Evolutionary conservation across 2,113 vertebrate genomes (phyloP).

Genomic region (Calcarius ornatus): DNA sequence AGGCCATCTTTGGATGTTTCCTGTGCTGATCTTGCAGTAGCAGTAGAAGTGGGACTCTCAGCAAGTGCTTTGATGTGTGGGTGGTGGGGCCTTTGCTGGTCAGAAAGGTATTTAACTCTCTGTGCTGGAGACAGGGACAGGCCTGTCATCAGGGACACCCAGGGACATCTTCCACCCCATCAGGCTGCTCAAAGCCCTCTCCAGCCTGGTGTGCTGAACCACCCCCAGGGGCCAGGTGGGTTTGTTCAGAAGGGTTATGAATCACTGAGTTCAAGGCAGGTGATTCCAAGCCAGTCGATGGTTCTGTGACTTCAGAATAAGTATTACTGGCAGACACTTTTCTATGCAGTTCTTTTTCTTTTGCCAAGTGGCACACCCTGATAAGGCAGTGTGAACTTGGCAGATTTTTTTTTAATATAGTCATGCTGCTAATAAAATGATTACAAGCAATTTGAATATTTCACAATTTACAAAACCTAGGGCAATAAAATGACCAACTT

Average conservation of each 20-base stretch:
- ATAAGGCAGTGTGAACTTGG: not conserved
- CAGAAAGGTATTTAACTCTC: not conserved
- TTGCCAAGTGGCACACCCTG: not conserved
- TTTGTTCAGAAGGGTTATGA: not conserved
- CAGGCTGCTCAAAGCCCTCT: not conserved
- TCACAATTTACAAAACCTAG: not conserved
- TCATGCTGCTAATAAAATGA: not conserved
- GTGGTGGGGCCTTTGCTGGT: not conserved
- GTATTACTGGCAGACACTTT: not conserved
- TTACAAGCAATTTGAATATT: not conserved
- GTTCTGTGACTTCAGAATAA: not conserved
- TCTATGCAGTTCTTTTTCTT: not conserved
- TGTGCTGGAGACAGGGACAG: not conserved
- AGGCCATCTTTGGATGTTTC: not conserved
- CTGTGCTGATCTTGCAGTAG: not conserved
- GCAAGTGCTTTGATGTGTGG: not conserved
- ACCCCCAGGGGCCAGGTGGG: rapidly evolving
- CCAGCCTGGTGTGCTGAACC: not conserved
- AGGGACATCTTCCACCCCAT: not conserved
- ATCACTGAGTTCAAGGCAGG: not conserved
- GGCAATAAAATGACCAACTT: not conserved
- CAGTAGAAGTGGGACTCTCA: not conserved
- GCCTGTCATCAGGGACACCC: rapidly evolving
- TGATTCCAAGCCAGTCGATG: not conserved
- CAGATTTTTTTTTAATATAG: not conserved